phyloP scores from a whole-genome alignment of 2,797 vertebrate species.

The Ispidina picta region DNA sequence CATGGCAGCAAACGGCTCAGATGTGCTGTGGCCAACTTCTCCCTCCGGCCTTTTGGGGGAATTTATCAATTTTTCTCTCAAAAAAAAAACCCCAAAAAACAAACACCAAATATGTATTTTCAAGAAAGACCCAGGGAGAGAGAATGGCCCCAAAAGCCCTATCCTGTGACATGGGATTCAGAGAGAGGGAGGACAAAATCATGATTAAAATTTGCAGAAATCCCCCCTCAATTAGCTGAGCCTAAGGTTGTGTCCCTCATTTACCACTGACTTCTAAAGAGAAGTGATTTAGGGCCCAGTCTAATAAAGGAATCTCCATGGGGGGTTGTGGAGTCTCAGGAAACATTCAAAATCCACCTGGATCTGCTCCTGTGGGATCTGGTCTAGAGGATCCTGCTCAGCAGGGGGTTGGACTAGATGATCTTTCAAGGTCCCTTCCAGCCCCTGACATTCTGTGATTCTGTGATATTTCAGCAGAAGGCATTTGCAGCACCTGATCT shows the following conservation, averaged over 20 bases:
- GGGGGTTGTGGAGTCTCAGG: too few relatives aligned
- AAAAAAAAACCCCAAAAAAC: not conserved
- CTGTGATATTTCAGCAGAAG: not conserved
- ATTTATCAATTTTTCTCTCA: not conserved
- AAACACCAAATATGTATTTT: not conserved
- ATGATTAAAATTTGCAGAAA: not conserved
- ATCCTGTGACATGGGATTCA: accelerated
- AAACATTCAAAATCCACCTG: too few relatives aligned
- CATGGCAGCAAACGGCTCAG: not conserved
- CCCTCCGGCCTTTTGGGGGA: not conserved
- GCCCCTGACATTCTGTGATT: too few relatives aligned
- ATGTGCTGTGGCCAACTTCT: not conserved
- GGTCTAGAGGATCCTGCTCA: too few relatives aligned
- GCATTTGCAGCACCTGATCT: not conserved
- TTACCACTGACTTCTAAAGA: not conserved
- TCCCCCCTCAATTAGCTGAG: not conserved
- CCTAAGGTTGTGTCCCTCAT: accelerated
- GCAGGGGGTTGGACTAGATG: too few relatives aligned
- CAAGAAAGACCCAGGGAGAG: not conserved
- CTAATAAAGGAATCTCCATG: not conserved
- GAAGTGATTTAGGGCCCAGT: not conserved
- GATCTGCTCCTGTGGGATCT: too few relatives aligned
- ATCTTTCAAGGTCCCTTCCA: too few relatives aligned
- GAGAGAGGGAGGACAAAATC: not conserved
- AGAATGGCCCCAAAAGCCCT: not conserved